Conservation (phyloP, 1,140 invertebrate genomes). For the Drosophila sp. region DNA sequence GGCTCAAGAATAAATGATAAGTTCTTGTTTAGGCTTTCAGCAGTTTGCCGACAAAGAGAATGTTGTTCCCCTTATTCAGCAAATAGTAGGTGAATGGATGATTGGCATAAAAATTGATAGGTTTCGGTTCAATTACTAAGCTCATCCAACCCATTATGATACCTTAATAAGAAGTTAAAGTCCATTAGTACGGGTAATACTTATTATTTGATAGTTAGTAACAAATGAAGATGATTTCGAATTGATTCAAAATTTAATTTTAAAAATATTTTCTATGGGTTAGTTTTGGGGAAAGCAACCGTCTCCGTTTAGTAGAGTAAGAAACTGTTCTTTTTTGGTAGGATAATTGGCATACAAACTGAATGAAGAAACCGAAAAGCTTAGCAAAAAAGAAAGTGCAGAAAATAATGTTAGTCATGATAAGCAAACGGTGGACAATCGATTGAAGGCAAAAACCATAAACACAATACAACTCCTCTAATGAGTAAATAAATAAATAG, state of each 20-base stretch:
- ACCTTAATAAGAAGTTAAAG: too few relatives aligned
- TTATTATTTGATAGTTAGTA: background rate
- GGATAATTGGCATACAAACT: conserved; percentile 24
- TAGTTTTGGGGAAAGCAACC: too few relatives aligned
- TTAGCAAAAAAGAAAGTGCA: background rate
- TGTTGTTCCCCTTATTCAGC: conserved; percentile 17
- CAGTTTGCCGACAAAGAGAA: background rate
- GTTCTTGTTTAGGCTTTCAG: too few relatives aligned
- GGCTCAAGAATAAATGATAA: background rate
- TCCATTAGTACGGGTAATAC: too few relatives aligned
- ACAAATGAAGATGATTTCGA: too few relatives aligned
- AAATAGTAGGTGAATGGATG: conserved; percentile 59
- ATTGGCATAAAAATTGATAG: conserved; percentile 41
- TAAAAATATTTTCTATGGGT: too few relatives aligned
- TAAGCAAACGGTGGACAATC: background rate
- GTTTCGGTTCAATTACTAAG: conserved; percentile 15
- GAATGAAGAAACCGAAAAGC: conserved; percentile 19
- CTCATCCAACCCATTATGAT: too few relatives aligned
- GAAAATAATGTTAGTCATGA: background rate
- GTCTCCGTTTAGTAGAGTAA: conserved; percentile 4
- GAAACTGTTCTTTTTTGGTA: background rate
- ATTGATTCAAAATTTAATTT: too few relatives aligned
- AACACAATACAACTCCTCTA: background rate
- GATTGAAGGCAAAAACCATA: background rate
- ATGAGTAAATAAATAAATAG: conserved; percentile 11